Evolutionary conservation across 2,888 invertebrate species (phyloP).

Genomic region (Urechis unicinctus): DNA sequence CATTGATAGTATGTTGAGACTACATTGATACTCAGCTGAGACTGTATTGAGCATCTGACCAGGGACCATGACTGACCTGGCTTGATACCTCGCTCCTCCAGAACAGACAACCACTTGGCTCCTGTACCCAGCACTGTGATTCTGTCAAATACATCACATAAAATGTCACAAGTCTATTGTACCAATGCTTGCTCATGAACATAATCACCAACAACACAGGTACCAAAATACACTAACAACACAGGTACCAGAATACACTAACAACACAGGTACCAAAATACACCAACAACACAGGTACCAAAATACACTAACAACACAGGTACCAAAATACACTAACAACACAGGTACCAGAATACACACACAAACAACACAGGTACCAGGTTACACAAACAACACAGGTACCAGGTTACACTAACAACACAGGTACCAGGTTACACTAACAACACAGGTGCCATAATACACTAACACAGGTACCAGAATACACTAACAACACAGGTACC

Average conservation of each 20-base stretch:
- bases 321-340: too few species aligned
- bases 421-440: too few species aligned
- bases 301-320: too few species aligned
- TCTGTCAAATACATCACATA: slow-evolving; percentile 27
- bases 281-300: too few species aligned
- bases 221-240: neutral
- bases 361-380: too few species aligned
- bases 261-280: too few species aligned
- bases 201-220: neutral
- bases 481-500: neutral
- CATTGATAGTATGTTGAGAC: too few species aligned
- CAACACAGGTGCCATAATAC: too few species aligned
- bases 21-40: too few species aligned
- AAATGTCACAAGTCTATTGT: neutral
- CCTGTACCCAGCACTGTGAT: slow-evolving; percentile 56
- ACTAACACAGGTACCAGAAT: neutral
- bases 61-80: slow-evolving; percentile 47
- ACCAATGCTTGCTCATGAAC: neutral
- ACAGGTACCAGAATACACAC: neutral
- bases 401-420: too few species aligned
- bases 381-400: too few species aligned
- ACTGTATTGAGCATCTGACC: too few species aligned
- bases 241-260: neutral
- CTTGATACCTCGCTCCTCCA: slow-evolving; percentile 51
- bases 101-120: slow-evolving; percentile 56